These are phyloP conservation scores for Gryllus bimaculatus DNA, from an alignment of 1,140 invertebrate species.

Conservation along the genomic window DNA sequence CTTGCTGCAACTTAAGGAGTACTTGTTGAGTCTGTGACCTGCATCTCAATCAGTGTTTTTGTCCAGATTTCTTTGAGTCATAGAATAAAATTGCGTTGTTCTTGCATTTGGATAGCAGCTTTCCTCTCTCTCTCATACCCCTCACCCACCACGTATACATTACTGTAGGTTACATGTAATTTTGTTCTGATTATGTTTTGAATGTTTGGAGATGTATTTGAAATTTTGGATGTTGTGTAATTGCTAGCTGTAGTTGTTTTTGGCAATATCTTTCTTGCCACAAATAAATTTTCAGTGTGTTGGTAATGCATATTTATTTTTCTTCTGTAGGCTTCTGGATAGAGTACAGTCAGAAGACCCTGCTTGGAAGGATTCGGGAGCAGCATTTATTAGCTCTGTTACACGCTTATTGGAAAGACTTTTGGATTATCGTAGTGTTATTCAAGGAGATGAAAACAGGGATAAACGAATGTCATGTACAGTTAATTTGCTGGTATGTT, in stretches of 20 bases:
- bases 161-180: background rate
- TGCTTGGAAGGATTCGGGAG: conserved; percentile 80
- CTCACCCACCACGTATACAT: too few relatives aligned
- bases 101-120: background rate
- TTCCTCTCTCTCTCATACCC: background rate
- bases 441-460: conserved; percentile 83
- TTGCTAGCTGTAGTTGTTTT: background rate
- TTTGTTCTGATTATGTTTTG: background rate
- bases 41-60: too few relatives aligned
- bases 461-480: conserved; percentile 96
- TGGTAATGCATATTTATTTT: background rate
- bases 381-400: conserved; percentile 83
- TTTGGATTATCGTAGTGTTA: conserved; percentile 85
- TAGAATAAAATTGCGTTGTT: background rate
- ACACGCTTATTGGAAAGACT: conserved; percentile 78
- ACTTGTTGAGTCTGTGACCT: too few relatives aligned
- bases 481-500: conserved; percentile 77
- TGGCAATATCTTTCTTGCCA: background rate
- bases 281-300: background rate
- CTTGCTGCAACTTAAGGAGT: too few relatives aligned
- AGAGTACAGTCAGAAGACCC: conserved; percentile 76
- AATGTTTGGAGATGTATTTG: background rate
- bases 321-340: conserved; percentile 62
- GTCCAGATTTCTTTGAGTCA: too few relatives aligned
- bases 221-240: background rate